phyloP scores from a whole-genome alignment of 2,888 invertebrate species.

The Masnerella sp. region DNA sequence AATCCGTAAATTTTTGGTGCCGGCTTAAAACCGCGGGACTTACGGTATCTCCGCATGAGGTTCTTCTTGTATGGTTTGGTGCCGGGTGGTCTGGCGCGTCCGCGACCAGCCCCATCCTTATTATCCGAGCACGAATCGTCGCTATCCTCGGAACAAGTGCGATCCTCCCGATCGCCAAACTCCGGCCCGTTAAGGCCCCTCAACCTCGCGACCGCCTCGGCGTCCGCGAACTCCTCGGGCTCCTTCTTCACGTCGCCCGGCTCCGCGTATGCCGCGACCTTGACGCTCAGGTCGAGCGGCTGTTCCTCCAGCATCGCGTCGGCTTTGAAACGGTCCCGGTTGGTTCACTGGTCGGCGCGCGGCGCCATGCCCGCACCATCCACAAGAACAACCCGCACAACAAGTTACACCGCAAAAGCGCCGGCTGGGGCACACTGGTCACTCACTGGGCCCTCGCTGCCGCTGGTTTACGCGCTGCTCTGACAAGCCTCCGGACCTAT shows the following conservation, averaged over 20 bases:
- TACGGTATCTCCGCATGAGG: conserved; percentile 95
- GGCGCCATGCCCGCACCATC: conserved; percentile 46
- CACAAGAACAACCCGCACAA: too few species aligned
- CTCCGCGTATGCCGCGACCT: conserved; percentile 75
- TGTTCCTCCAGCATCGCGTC: conserved; percentile 80
- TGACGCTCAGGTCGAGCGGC: conserved; percentile 88
- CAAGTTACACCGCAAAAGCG: too few species aligned
- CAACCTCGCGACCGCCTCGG: conserved; percentile 74
- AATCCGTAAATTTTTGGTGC: too few species aligned
- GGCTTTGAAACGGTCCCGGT: conserved; percentile 29
- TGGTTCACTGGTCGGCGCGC: conserved; percentile 45
- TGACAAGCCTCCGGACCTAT: conserved; percentile 54
- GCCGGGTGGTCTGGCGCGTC: conserved; percentile 77
- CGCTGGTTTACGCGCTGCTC: conserved; percentile 2
- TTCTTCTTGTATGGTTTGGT: conserved; percentile 91
- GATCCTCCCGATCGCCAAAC: conserved; percentile 76
- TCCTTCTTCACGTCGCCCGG: conserved; percentile 67
- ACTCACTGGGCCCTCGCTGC: not conserved
- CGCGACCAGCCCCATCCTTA: conserved; percentile 78
- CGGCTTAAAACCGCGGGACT: too few species aligned
- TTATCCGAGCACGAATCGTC: conserved; percentile 87
- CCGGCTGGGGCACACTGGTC: too few species aligned
- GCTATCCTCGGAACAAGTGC: conserved; percentile 87
- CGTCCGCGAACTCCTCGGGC: conserved; percentile 66
- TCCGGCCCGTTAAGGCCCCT: conserved; percentile 65